Percentiles rank a stretch among this genome's conserved stretches.
phyloP scores from a whole-genome alignment of 2,797 vertebrate species.

The Otolemur crassicaudatus region DNA sequence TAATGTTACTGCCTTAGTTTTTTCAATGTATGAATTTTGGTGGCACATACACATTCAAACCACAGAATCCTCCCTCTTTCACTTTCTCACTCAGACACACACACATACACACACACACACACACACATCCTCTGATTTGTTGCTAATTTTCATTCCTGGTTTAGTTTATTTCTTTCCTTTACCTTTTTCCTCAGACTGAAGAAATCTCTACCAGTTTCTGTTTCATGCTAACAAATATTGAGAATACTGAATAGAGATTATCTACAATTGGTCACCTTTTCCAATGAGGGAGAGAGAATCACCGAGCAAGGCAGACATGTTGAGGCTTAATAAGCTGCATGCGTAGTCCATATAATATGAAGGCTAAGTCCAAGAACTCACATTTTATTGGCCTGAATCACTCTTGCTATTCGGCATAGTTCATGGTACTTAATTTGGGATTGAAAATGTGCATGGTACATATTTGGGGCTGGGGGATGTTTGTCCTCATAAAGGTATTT shows the following conservation, averaged over 20 bases:
- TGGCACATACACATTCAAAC: not conserved
- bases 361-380: not conserved
- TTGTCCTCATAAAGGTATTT: constrained; percentile 71
- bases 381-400: constrained; percentile 31
- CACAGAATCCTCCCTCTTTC: too few species aligned
- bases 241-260: not conserved
- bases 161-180: not conserved
- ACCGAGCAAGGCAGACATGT: constrained; percentile 13
- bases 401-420: not conserved
- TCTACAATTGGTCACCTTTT: not conserved
- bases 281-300: not conserved
- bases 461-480: constrained; percentile 55
- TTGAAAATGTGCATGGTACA: constrained; percentile 6
- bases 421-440: constrained; percentile 52
- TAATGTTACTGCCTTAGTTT: not conserved
- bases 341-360: not conserved
- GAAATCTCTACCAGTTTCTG: not conserved
- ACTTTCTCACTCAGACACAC: rapidly evolving
- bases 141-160: not conserved
- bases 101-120: not conserved
- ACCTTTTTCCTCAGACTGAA: not conserved
- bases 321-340: constrained; percentile 29
- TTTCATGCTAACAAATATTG: not conserved
- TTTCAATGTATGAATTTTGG: not conserved
- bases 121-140: not conserved